Conservation (phyloP, 1,140 invertebrate species). For the Scaptomyza pallida region DNA sequence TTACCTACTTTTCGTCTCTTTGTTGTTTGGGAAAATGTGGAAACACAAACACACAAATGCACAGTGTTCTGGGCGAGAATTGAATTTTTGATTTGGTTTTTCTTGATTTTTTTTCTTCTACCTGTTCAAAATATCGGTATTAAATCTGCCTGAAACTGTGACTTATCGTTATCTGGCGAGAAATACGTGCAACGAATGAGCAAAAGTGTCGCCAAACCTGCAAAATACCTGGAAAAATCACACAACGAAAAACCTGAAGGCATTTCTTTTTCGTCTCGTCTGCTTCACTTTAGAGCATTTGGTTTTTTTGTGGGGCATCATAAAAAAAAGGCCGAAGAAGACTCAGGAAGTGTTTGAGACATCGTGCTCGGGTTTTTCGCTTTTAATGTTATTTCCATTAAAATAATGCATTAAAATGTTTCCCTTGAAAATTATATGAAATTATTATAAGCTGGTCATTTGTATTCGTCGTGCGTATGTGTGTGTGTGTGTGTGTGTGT, state of each 20-base stretch:
- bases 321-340: conserved; percentile 8
- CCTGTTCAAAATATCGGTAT: conserved; percentile 52
- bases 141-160: conserved; percentile 43
- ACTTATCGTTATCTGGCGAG: conserved; percentile 31
- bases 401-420: conserved; percentile 48
- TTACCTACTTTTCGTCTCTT: conserved; percentile 34
- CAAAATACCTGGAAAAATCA: conserved; percentile 39
- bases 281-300: background rate
- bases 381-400: conserved; percentile 61
- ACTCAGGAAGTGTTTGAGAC: conserved; percentile 29
- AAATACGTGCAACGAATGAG: conserved; percentile 61
- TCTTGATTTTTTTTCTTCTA: conserved; percentile 44
- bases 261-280: background rate
- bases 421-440: conserved; percentile 57
- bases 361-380: conserved; percentile 51
- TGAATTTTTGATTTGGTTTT: conserved; percentile 10
- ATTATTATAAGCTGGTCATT: conserved; percentile 30
- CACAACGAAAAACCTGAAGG: background rate
- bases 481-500: conserved; percentile 21
- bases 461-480: background rate
- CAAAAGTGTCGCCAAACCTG: conserved; percentile 57
- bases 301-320: background rate
- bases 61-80: background rate
- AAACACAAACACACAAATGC: conserved; percentile 64
- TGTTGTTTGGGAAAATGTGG: conserved; percentile 61